A percentile compares a stretch with the other conserved stretches of the same genome.
These are phyloP conservation scores for Euphonia xanthogaster DNA, from an alignment of 2,797 vertebrate genomes.

Conservation along the genomic window DNA sequence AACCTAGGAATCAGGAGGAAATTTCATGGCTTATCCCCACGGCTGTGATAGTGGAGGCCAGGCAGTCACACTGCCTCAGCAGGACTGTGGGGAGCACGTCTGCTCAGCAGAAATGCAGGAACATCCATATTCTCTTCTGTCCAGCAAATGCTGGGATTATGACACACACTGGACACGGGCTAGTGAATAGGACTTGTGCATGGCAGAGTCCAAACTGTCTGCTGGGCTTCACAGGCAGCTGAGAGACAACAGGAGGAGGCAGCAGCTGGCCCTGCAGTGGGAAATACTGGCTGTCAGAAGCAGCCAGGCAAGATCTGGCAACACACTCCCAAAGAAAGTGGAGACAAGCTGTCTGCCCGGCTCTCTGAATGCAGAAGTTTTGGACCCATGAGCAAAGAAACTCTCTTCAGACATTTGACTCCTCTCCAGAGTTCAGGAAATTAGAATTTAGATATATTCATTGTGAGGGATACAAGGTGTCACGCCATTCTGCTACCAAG, in stretches of 20 bases:
- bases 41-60: background rate
- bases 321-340: accelerated
- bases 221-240: background rate
- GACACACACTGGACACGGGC: background rate
- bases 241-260: background rate
- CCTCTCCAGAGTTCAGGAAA: conserved; percentile 1
- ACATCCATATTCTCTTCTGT: background rate
- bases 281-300: background rate
- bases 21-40: background rate
- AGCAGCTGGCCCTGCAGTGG: background rate
- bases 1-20: background rate
- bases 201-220: background rate
- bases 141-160: background rate
- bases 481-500: background rate
- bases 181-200: background rate
- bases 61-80: background rate
- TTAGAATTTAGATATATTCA: background rate
- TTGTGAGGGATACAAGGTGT: background rate
- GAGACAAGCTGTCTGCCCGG: conserved; percentile 57
- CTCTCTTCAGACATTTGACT: background rate
- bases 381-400: background rate
- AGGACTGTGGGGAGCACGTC: background rate
- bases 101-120: background rate
- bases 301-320: conserved; percentile 34
- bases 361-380: background rate